Evolutionary conservation across 2,113 vertebrate species (phyloP).

Genomic region (Gulo gulo): DNA sequence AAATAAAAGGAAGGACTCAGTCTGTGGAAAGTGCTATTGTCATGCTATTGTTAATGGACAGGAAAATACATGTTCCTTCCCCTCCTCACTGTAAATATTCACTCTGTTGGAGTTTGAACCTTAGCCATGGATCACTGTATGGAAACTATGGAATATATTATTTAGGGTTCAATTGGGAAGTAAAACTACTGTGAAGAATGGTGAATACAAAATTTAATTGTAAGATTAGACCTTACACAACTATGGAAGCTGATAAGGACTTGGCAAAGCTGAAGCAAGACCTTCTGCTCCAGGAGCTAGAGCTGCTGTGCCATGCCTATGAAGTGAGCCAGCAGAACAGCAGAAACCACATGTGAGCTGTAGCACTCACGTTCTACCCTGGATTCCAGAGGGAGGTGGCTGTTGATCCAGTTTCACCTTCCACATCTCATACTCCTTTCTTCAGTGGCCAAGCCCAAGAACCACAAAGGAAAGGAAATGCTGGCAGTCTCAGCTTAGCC

Average conservation of each 20-base stretch:
- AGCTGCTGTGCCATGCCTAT: fast-evolving
- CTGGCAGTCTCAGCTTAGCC: background rate
- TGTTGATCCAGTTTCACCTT: background rate
- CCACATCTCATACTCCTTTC: background rate
- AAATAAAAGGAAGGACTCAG: background rate
- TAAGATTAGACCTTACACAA: background rate
- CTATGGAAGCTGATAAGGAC: background rate
- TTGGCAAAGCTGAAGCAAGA: background rate
- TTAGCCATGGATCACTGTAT: background rate
- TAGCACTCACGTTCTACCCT: fast-evolving
- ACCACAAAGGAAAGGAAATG: background rate
- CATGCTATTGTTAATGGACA: background rate
- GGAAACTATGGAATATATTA: background rate
- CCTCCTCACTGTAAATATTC: background rate
- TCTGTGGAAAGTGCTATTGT: background rate
- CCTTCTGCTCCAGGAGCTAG: fast-evolving
- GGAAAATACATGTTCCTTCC: background rate
- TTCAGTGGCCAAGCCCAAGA: background rate
- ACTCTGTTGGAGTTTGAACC: background rate
- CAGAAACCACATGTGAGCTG: fast-evolving
- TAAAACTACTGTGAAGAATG: background rate
- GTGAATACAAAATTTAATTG: background rate
- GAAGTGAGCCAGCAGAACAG: background rate
- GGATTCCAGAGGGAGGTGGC: background rate
- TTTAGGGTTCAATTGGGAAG: background rate